Percentiles rank a stretch among this genome's conserved stretches.
These are phyloP conservation scores for Cromileptes altivelis DNA, from an alignment of 2,113 vertebrate species.

Conservation along the genomic window DNA sequence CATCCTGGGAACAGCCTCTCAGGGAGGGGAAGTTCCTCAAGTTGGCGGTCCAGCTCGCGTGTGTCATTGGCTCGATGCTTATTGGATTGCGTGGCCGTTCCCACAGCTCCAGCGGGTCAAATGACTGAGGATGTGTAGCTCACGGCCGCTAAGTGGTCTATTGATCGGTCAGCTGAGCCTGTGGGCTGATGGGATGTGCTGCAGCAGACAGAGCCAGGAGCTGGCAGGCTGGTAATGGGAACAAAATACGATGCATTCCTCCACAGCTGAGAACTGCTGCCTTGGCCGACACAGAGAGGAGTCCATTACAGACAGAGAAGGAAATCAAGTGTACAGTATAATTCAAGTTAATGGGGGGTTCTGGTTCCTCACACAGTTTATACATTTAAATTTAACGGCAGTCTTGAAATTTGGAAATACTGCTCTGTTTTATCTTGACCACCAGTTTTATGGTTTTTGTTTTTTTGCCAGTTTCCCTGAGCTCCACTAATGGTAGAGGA, in stretches of 20 bases:
- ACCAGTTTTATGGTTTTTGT: background rate
- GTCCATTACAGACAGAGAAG: conserved; percentile 11
- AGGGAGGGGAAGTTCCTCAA: conserved; percentile 54
- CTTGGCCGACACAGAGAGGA: background rate
- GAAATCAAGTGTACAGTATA: conserved; percentile 4
- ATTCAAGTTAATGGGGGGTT: conserved; percentile 12
- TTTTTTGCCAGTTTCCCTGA: background rate
- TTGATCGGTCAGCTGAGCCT: conserved; percentile 67
- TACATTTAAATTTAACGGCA: background rate
- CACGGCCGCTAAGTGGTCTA: conserved; percentile 71
- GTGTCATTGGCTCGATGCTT: conserved; percentile 56
- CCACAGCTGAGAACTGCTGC: conserved; percentile 36
- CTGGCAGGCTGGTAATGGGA: conserved; percentile 41
- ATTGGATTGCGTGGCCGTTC: conserved; percentile 71
- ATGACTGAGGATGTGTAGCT: conserved; percentile 74
- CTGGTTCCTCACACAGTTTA: background rate
- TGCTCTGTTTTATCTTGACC: background rate
- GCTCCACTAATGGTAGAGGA: background rate
- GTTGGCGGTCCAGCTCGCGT: conserved; percentile 29
- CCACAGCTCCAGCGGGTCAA: conserved; percentile 69
- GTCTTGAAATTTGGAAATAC: background rate
- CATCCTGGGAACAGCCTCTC: conserved; percentile 3
- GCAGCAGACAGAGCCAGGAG: conserved; percentile 37
- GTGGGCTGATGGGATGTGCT: conserved; percentile 61
- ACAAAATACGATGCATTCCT: conserved; percentile 54